A percentile compares a stretch with the other conserved stretches of the same genome.
Evolutionary conservation across 2,113 vertebrate species (phyloP).

Genomic region (Corvus hawaiiensis): DNA sequence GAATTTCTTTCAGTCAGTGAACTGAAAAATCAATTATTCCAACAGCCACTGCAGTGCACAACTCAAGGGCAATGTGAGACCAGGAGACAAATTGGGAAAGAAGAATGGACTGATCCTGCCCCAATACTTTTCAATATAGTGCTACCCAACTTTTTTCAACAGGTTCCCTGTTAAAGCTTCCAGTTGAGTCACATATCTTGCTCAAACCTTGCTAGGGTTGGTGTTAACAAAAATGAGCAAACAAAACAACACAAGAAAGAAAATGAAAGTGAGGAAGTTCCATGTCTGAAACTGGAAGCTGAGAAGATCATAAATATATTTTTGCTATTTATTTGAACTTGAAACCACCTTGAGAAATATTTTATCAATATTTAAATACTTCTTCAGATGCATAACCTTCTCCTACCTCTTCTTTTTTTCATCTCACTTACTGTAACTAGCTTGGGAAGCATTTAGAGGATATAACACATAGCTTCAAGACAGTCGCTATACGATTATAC

Average conservation of each 20-base stretch:
- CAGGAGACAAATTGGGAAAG: background rate
- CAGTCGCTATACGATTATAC: background rate
- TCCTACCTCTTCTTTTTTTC: background rate
- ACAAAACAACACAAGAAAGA: background rate
- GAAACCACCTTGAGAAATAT: background rate
- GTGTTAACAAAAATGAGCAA: background rate
- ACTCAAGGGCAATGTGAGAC: constrained; percentile 30
- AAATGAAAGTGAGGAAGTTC: background rate
- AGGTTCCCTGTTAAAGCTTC: background rate
- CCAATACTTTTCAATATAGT: background rate
- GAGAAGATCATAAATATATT: background rate
- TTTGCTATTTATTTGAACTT: background rate
- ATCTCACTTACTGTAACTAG: background rate
- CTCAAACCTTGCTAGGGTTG: background rate
- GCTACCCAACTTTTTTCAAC: background rate
- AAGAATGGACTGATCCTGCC: background rate
- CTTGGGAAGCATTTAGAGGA: background rate
- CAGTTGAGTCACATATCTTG: background rate
- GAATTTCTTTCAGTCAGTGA: constrained; percentile 48
- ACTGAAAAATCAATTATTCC: constrained; percentile 56
- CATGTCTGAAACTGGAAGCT: background rate
- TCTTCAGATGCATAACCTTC: background rate
- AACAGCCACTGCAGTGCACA: background rate
- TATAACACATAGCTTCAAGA: background rate
- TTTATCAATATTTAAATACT: background rate